Base-by-base conservation (phyloP, 2,113 vertebrate genomes). In the Lepidothrix coronata region DNA sequence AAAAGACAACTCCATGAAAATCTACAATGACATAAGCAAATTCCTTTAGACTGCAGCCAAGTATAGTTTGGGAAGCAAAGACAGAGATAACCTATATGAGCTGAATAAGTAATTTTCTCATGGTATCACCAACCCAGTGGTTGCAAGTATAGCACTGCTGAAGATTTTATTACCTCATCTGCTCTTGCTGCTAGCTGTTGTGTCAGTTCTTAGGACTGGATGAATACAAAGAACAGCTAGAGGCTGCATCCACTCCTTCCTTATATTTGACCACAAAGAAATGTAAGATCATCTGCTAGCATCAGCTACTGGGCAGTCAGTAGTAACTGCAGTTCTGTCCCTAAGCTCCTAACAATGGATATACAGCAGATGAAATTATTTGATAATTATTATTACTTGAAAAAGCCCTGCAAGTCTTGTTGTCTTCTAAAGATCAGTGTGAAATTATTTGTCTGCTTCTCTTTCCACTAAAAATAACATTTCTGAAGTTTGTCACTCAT, bases 401-500 rank as follows among this genome's bases (percentile, higher is more conserved):
- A 86, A 67, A 85, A 76, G 14, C 10, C 9, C 11, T 70, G 37
- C 51, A 88, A 61, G 11, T 30, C 24, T 54, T 85, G 11, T 79
- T 81, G 7, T 55, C 23, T 92, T 57, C 39, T 57, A 57, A 14
- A 72, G 44, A 86, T 59, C 12, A 63, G 25, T 39, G n/a, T 21
- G 39, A 80, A 81, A 65, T 77, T 70, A 9, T 65, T 54, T 83
- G 33, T 71, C 73, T 93, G 58, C 30, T 58, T 82, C 54, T 85
- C 49, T 72, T 94, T 78, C 37, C 8, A 49, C 65, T 93, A 85
- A 88, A 96, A 93, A 76, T 92, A 81, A 44, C 12, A 37, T 76
- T 90, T 86, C 67, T 77, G 39, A 79, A 89, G 35, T 92, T 95
- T 93, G 35, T 66, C 75, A 67, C 30, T 95, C 62, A 49, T 82